phyloP scores from a whole-genome alignment of 2,888 invertebrate species.

The Pterobdella sp. region DNA sequence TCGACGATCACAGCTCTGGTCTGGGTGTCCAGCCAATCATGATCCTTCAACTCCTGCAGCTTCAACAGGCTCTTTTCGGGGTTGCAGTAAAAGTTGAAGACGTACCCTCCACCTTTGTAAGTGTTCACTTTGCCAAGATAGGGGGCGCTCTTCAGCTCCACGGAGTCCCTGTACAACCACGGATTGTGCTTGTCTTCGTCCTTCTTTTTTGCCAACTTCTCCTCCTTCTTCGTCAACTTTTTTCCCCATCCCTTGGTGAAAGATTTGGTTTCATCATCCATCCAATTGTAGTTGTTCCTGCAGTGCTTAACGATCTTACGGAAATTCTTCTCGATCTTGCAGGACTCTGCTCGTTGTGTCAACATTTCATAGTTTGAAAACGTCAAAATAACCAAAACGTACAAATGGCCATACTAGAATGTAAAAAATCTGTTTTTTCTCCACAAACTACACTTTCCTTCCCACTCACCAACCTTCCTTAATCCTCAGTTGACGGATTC shows the following conservation, averaged over 20 bases:
- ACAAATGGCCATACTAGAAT: background rate
- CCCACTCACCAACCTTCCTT: conserved; percentile 43
- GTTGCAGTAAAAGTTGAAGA: conserved; percentile 43
- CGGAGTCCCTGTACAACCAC: conserved; percentile 50
- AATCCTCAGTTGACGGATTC: conserved; percentile 47
- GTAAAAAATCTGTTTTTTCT: background rate
- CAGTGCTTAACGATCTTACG: conserved; percentile 44
- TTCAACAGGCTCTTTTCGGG: conserved; percentile 43
- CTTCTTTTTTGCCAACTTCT: conserved; percentile 16
- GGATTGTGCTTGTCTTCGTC: conserved; percentile 40
- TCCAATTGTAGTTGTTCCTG: conserved; percentile 48
- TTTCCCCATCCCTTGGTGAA: conserved; percentile 45
- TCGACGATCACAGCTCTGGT: conserved; percentile 55
- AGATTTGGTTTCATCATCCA: conserved; percentile 47
- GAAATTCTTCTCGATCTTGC: conserved; percentile 42
- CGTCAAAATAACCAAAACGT: background rate
- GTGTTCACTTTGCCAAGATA: conserved; percentile 49
- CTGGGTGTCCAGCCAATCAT: conserved; percentile 52
- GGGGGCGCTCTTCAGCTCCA: conserved; percentile 51
- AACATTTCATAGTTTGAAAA: conserved; percentile 20
- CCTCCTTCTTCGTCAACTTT: conserved; percentile 28
- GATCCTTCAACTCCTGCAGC: conserved; percentile 45
- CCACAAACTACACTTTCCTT: background rate
- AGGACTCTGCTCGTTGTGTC: too few species aligned
- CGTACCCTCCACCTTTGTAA: conserved; percentile 51